Percentiles rank a stretch among this genome's conserved stretches.
These are phyloP conservation scores for Hyles vespertilio DNA, from an alignment of 1,140 invertebrate species.

Conservation along the genomic window DNA sequence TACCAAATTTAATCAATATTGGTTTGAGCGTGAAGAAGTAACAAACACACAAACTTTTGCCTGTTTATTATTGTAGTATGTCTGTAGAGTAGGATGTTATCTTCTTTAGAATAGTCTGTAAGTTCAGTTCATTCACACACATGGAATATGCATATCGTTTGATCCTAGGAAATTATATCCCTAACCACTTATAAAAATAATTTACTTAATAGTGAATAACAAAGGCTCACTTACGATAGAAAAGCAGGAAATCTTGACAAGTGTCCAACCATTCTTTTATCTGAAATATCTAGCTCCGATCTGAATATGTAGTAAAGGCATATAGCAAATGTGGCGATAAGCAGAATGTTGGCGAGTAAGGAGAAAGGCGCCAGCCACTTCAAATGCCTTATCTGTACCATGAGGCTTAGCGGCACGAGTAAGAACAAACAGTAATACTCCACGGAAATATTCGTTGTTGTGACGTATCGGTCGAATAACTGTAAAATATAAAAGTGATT, in stretches of 20 bases:
- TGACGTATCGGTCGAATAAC: conserved; percentile 66
- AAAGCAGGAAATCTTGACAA: conserved; percentile 51
- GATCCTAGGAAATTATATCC: too few species aligned
- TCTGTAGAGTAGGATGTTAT: too few species aligned
- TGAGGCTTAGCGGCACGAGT: conserved; percentile 77
- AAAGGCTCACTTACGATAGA: conserved; percentile 59
- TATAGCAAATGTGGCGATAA: conserved; percentile 81
- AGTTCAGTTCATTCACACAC: too few species aligned
- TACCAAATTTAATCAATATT: too few species aligned
- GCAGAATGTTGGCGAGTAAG: conserved; percentile 81
- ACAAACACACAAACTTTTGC: too few species aligned
- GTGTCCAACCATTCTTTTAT: conserved; percentile 62
- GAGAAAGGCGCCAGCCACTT: conserved; percentile 87
- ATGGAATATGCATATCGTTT: too few species aligned
- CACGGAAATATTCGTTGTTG: conserved; percentile 43
- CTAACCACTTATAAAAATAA: not conserved
- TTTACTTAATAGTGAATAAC: not conserved
- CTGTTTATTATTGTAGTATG: too few species aligned
- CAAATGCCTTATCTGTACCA: conserved; percentile 81
- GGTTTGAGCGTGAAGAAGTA: too few species aligned
- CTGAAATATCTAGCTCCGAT: conserved; percentile 60
- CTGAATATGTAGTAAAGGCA: conserved; percentile 85
- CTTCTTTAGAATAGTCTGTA: too few species aligned
- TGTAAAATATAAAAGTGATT: conserved; percentile 43
- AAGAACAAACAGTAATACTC: conserved; percentile 79